Evolutionary conservation across 2,888 invertebrate species (phyloP), one percentile per base, ranked within the genome.

Genomic region (Halictus quadricinctus): DNA sequence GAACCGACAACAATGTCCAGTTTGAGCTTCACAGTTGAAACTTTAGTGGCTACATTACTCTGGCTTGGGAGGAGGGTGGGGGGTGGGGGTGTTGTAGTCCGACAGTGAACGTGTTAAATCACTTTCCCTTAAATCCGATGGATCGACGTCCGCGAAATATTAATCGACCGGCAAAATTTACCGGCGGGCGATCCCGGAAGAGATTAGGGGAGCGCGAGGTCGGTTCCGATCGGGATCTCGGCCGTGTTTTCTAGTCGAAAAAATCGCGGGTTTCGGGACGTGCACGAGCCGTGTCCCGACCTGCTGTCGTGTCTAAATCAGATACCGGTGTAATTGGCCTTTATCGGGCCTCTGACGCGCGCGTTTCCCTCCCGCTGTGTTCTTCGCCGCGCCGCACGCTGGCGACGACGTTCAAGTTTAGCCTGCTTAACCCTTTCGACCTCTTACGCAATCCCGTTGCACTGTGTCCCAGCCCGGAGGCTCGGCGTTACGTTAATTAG

Each of bases 401-500:
- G 69, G 36, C 69, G 69, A 69, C 69, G 69, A 66, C 89, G 79
- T 80, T 80, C 78, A 70, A 84, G 85, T 87, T 89, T 86, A 83
- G 69, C 80, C 84, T 64, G 79, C 81, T 88, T 80, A 90, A 81
- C 88, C 89, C 81, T 80, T 84, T 70, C 84, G 81, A 77, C 83
- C 87, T 82, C 83, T 81, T 81, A 76, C 89, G 72, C 83, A 79
- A 84, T 75, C 70, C 70, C 72, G 70, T 70, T 70, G 50, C n/a
- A 13, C 50, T 80, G 78, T 54, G 84, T 79, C 77, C 75, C 66
- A 64, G 77, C 54, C 54, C 46, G 50, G 43, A 66, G 72, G 84
- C 72, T 85, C 82, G 86, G 85, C 86, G 89, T 90, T 90, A 89
- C 92, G 91, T 90, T 92, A 92, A 94, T 94, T 93, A 93, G 92